Evolutionary conservation across 2,888 invertebrate species (phyloP), one percentile per base, ranked within the genome.

Genomic region (Drosophila recens): DNA sequence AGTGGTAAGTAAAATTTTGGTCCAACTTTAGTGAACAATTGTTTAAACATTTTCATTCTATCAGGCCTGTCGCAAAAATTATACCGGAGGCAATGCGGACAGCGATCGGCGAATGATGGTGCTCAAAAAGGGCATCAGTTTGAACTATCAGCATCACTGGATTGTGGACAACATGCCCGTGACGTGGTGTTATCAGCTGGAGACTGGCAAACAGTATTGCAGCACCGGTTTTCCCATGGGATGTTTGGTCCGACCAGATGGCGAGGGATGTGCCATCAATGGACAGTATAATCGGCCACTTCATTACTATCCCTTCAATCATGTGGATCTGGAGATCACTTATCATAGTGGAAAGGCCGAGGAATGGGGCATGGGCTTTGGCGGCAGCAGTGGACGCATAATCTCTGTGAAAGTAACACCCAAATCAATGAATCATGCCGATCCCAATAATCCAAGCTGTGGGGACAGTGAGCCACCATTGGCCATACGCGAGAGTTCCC

Each of bases 121-220:
- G 15, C 93, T 99, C 67, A 96, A 97, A 92, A 97, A 97, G 93
- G 99, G 98, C 69, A 98, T 98, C 94, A 96, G 96, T 68, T 94
- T 98, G 59, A 99, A 99, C 92, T 99, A 99, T 93, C 98, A 99
- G 89, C 99, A 99, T 93, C 99, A 99, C 93, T 99, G 99, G 99
- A 97, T 98, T 87, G 95, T 97, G 73, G 99, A 99, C 93, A 99
- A 99, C 92, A 99, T 99, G 99, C 99, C 99, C 0, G 97, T 99
- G 1, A 99, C 99, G 0, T 99, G 98, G 97, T 99, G 99, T 92
- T 98, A 98, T 92, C 93, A 93, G 48, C 90, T 95, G 63, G 95
- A 96, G 71, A 95, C 95, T 82, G 95, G 95, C 77, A 95, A 95
- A 80, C 95, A 95, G 71, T 97, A 96, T 91, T 99, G 99, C 92